A percentile compares a stretch with the other conserved stretches of the same genome.
phyloP scores from a whole-genome alignment of 2,888 invertebrate species.

The Chrysolina oricalcia region DNA sequence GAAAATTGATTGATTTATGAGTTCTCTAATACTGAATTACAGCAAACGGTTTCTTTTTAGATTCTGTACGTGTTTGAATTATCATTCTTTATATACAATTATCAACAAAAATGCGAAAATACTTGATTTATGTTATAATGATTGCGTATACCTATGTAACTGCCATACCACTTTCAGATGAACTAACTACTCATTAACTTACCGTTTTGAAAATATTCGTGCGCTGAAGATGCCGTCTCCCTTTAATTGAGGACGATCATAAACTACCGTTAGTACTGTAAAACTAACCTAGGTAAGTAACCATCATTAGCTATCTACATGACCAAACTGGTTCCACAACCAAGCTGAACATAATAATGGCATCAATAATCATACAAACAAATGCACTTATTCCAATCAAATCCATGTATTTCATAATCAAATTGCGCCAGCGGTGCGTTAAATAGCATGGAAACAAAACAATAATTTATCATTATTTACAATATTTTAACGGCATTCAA shows the following conservation, averaged over 20 bases:
- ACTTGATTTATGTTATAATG: too few species aligned
- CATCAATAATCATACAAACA: background rate
- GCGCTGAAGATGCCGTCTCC: background rate
- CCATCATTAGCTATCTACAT: background rate
- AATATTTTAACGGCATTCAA: background rate
- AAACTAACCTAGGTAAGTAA: background rate
- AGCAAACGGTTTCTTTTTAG: too few species aligned
- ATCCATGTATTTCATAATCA: slow-evolving; percentile 21
- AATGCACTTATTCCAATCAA: background rate
- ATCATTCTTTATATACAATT: too few species aligned
- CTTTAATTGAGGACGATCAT: background rate
- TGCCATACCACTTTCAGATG: too few species aligned
- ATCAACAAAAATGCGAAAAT: too few species aligned
- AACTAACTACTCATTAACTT: too few species aligned
- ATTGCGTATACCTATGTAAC: too few species aligned
- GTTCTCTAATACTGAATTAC: too few species aligned
- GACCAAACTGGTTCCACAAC: background rate
- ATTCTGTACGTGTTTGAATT: too few species aligned
- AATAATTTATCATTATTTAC: slow-evolving; percentile 1
- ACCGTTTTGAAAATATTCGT: too few species aligned
- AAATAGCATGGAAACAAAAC: background rate
- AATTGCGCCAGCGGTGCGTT: background rate
- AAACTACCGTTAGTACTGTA: background rate
- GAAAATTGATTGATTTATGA: too few species aligned
- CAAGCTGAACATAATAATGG: background rate